Evolutionary conservation across 2,888 invertebrate genomes (phyloP).

Genomic region (Agrotis segetum): DNA sequence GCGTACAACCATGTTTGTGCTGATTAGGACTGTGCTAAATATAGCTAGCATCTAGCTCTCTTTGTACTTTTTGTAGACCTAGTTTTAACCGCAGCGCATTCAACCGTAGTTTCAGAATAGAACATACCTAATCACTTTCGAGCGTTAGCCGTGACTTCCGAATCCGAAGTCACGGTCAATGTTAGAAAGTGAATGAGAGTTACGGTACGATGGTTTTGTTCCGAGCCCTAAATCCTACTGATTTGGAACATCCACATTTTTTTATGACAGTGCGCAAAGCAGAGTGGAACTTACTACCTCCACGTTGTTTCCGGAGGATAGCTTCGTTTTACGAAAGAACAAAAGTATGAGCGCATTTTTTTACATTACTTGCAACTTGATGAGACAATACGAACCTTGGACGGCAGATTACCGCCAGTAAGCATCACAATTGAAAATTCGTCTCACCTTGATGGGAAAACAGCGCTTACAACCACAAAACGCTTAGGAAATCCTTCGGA

Average conservation of each 20-base stretch:
- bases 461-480: constrained; percentile 16
- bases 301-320: neutral
- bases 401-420: constrained; percentile 23
- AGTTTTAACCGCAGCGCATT: constrained; percentile 44
- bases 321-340: neutral
- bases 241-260: constrained; percentile 1
- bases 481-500: constrained; percentile 18
- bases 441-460: constrained; percentile 28
- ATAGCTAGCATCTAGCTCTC: constrained; percentile 17
- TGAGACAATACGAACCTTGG: constrained; percentile 38
- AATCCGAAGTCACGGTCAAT: constrained; percentile 50
- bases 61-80: constrained; percentile 40
- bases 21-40: constrained; percentile 23
- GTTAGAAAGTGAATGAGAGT: constrained; percentile 50
- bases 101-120: constrained; percentile 43
- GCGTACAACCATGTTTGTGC: constrained; percentile 9
- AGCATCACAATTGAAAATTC: constrained; percentile 35
- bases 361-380: constrained; percentile 27
- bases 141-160: constrained; percentile 43
- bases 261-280: neutral
- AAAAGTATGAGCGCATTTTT: constrained; percentile 5
- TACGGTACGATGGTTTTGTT: constrained; percentile 19
- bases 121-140: constrained; percentile 43
- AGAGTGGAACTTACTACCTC: neutral
- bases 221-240: constrained; percentile 18